Conservation (phyloP, 2,797 vertebrate species). For the Alauda arvensis region DNA sequence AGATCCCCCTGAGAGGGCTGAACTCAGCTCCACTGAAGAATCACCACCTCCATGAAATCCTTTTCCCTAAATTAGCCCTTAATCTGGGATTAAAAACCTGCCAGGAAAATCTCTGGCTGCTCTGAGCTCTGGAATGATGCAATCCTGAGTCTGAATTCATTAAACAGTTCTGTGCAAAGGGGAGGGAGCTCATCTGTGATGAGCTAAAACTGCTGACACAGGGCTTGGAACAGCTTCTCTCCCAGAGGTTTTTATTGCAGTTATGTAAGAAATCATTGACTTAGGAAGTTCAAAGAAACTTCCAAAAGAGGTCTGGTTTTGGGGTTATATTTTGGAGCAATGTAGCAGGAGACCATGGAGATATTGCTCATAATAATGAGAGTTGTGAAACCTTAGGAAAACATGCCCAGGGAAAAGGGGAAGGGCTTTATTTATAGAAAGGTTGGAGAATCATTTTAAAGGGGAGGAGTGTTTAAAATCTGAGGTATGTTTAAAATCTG, state of each 20-base stretch:
- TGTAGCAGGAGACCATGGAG: background rate
- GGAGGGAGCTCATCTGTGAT: constrained; percentile 33
- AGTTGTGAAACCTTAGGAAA: constrained; percentile 18
- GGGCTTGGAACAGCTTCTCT: constrained; percentile 44
- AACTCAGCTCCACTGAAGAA: background rate
- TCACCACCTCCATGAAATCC: constrained; percentile 42
- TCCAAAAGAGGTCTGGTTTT: constrained; percentile 33
- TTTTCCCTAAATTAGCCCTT: background rate
- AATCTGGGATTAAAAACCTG: constrained; percentile 38
- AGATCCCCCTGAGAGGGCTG: background rate
- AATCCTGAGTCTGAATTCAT: constrained; percentile 49
- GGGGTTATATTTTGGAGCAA: background rate
- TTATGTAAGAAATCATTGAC: constrained; percentile 57
- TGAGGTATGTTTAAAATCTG: too few species aligned
- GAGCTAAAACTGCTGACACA: constrained; percentile 60
- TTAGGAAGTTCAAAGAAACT: constrained; percentile 56
- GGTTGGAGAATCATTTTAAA: background rate
- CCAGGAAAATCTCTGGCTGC: background rate
- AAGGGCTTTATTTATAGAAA: background rate
- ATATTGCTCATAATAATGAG: constrained; percentile 30
- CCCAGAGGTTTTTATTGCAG: constrained; percentile 62
- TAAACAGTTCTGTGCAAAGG: constrained; percentile 37
- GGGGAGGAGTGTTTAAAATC: background rate
- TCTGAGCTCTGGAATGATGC: background rate
- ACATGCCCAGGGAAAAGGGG: background rate